These are phyloP conservation scores for Scolopax bukidnonensis DNA, from an alignment of 2,797 vertebrate species.

Conservation along the genomic window DNA sequence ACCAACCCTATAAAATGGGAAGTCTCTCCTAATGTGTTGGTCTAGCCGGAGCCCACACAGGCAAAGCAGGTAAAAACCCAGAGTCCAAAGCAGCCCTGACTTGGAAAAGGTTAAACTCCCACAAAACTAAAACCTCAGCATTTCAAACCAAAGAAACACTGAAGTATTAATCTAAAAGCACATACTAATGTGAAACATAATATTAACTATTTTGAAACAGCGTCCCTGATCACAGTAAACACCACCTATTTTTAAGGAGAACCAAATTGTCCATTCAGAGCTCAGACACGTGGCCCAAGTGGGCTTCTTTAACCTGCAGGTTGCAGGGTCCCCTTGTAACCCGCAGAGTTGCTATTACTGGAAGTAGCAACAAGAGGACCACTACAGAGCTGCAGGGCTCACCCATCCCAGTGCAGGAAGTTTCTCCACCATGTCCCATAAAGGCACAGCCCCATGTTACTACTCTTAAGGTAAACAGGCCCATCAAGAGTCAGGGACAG, in stretches of 20 bases:
- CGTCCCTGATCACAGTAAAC: not conserved
- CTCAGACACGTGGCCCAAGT: not conserved
- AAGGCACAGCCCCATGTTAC: fast-evolving
- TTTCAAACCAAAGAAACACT: not conserved
- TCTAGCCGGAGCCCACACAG: not conserved
- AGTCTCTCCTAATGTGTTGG: not conserved
- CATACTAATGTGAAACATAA: not conserved
- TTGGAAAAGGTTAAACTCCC: not conserved
- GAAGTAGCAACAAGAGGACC: not conserved
- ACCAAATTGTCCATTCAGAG: not conserved
- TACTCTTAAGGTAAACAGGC: not conserved
- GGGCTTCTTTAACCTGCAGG: not conserved
- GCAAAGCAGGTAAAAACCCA: not conserved
- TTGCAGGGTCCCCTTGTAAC: not conserved
- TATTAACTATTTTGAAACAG: not conserved
- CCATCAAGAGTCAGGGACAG: not conserved
- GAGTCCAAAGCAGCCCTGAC: not conserved
- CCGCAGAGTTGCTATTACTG: not conserved
- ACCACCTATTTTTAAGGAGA: not conserved
- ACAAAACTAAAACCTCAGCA: not conserved
- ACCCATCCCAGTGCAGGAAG: not conserved
- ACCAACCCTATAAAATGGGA: not conserved
- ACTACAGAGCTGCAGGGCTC: not conserved
- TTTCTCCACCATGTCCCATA: not conserved
- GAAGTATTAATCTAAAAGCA: not conserved